A percentile compares a stretch with the other conserved stretches of the same genome.
Conservation (phyloP, 35 echinoderm and acorn worm genomes). For the Amphiura filiformis region DNA sequence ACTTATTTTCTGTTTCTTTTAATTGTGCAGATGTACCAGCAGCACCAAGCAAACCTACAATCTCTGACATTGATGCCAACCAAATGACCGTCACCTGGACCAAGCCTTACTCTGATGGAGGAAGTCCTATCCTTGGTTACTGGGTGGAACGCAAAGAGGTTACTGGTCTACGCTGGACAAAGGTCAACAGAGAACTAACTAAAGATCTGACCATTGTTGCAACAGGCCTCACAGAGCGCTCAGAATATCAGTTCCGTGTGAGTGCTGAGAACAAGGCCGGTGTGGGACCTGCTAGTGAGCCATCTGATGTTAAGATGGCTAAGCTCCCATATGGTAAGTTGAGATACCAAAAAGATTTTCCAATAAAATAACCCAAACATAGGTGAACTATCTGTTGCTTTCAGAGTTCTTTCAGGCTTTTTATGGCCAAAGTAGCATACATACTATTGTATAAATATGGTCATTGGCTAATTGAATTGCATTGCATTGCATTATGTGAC, state of each 20-base stretch:
- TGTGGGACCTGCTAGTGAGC: conserved; percentile 66
- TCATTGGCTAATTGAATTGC: too few relatives aligned
- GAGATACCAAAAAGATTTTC: too few relatives aligned
- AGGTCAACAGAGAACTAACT: conserved; percentile 21
- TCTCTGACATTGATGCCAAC: conserved; percentile 37
- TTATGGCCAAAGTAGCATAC: too few relatives aligned
- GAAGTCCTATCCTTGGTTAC: conserved; percentile 51
- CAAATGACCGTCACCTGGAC: conserved; percentile 58
- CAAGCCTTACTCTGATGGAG: conserved; percentile 46
- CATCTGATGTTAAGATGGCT: conserved; percentile 57
- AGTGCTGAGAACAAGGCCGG: conserved; percentile 84
- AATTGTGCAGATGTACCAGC: conserved; percentile 65
- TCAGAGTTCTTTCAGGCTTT: neutral
- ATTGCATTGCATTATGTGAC: too few relatives aligned
- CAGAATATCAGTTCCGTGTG: conserved; percentile 62
- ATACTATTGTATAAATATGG: too few relatives aligned
- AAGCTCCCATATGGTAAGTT: conserved; percentile 74
- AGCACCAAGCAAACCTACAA: conserved; percentile 38
- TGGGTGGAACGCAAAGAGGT: conserved; percentile 58
- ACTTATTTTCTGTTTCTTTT: too few relatives aligned
- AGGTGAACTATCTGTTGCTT: neutral
- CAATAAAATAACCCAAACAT: too few relatives aligned
- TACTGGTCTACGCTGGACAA: conserved; percentile 46
- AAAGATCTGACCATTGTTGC: conserved; percentile 33
- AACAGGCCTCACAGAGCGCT: conserved; percentile 43